Conservation (phyloP, 2,113 vertebrate species). For the Tyrannus savana region DNA sequence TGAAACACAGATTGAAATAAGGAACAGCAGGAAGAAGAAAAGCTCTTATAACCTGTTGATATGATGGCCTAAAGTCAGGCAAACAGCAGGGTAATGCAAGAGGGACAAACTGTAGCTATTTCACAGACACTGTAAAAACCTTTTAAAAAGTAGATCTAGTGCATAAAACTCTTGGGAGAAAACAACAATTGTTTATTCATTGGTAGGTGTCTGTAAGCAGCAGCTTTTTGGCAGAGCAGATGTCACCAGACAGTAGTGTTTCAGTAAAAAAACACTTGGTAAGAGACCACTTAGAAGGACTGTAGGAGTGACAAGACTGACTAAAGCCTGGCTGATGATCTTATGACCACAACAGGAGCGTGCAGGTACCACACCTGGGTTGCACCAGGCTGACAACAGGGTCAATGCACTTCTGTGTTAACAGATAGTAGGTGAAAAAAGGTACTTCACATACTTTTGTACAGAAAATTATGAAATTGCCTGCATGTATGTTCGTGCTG, state of each 20-base stretch:
- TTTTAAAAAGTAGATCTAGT: not conserved
- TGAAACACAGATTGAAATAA: not conserved
- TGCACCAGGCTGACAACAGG: not conserved
- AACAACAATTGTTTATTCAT: not conserved
- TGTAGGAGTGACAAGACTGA: not conserved
- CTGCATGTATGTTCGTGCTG: not conserved
- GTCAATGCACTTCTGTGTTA: not conserved
- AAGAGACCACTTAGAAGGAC: not conserved
- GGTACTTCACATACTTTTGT: not conserved
- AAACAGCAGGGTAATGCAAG: not conserved
- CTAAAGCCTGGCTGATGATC: not conserved
- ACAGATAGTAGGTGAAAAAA: not conserved
- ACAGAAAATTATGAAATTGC: not conserved
- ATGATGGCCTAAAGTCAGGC: not conserved
- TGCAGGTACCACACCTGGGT: not conserved
- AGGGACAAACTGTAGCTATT: not conserved
- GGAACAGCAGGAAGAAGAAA: not conserved
- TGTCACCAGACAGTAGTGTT: not conserved
- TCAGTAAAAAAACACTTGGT: not conserved
- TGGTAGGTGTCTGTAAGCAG: not conserved
- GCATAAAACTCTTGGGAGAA: not conserved
- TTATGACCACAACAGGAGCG: not conserved
- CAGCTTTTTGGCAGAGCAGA: not conserved
- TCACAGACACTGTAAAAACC: not conserved
- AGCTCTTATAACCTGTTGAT: not conserved